These are phyloP conservation scores for Drosophila bipectinata DNA, from an alignment of 1,140 invertebrate genomes.

Conservation along the genomic window DNA sequence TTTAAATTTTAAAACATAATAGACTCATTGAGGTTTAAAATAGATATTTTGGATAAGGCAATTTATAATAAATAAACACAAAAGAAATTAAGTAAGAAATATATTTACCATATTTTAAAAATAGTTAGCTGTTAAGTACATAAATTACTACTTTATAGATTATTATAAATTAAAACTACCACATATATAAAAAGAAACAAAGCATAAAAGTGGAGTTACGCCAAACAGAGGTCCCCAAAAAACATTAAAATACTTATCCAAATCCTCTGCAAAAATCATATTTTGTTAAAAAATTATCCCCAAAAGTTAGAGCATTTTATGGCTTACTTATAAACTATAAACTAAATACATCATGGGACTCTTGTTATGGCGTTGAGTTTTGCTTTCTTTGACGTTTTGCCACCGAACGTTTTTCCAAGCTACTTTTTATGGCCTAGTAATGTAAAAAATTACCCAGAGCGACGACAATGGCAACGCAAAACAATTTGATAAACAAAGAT, in stretches of 20 bases:
- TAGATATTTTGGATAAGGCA: too few relatives aligned
- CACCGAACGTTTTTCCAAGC: constrained; percentile 53
- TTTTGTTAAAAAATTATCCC: background rate
- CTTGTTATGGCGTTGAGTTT: constrained; percentile 52
- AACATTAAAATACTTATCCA: background rate
- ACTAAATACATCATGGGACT: constrained; percentile 7
- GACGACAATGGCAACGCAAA: constrained; percentile 34
- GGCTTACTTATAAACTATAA: background rate
- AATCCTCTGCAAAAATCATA: background rate
- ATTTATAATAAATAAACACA: too few relatives aligned
- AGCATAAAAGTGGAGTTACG: background rate
- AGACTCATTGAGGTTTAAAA: background rate
- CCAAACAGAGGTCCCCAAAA: background rate
- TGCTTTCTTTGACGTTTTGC: constrained; percentile 68
- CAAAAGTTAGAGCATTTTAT: constrained; percentile 30
- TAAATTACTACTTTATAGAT: too few relatives aligned
- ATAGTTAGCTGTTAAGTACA: too few relatives aligned
- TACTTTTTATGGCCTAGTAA: constrained; percentile 74
- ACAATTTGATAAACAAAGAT: constrained; percentile 65
- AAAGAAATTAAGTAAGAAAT: too few relatives aligned
- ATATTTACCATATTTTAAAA: too few relatives aligned
- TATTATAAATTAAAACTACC: background rate
- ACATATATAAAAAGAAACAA: background rate
- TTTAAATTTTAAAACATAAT: background rate
- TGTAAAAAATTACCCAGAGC: constrained; percentile 75